A percentile compares a stretch with the other conserved stretches of the same genome.
Conservation (phyloP, 2,797 vertebrate species). For the Aulostomus chinensis region DNA sequence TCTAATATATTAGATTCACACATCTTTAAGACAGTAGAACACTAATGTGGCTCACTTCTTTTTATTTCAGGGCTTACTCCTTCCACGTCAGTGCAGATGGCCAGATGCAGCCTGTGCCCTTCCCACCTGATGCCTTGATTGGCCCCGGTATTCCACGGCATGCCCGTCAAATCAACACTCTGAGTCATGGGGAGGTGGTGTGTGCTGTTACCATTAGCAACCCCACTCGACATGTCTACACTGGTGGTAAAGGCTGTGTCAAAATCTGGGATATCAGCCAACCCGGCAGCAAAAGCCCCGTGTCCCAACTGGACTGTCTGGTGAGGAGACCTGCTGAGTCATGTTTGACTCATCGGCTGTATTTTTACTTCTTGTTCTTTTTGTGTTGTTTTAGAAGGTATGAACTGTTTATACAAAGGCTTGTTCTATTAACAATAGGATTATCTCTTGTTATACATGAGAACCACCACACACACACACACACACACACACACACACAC, state of each 20-base stretch:
- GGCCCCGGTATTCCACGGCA: conserved; percentile 85
- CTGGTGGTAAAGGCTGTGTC: conserved; percentile 95
- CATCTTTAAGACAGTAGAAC: conserved; percentile 1
- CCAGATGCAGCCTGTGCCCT: conserved; percentile 87
- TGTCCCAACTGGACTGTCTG: conserved; percentile 94
- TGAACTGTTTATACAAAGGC: conserved; percentile 6
- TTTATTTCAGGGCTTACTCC: conserved; percentile 70
- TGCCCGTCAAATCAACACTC: conserved; percentile 86
- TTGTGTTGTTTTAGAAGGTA: conserved; percentile 9
- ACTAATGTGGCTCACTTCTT: not conserved
- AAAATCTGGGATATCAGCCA: conserved; percentile 99
- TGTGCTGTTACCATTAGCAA: conserved; percentile 97
- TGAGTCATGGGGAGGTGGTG: conserved; percentile 86
- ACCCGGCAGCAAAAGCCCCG: conserved; percentile 93
- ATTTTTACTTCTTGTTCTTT: conserved; percentile 1
- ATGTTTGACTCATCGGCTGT: conserved; percentile 5
- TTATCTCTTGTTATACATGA: conserved; percentile 15
- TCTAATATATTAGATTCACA: not conserved
- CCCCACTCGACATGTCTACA: conserved; percentile 95
- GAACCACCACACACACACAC: not conserved
- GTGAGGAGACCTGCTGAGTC: conserved; percentile 70
- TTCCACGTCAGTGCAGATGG: conserved; percentile 85
- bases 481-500: conserved; percentile 1
- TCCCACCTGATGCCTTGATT: conserved; percentile 84
- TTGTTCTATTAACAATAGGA: conserved; percentile 10